A percentile compares a stretch with the other conserved stretches of the same genome.
These are phyloP conservation scores for Gorsachius magnificus DNA, from an alignment of 2,797 vertebrate species.

Conservation along the genomic window DNA sequence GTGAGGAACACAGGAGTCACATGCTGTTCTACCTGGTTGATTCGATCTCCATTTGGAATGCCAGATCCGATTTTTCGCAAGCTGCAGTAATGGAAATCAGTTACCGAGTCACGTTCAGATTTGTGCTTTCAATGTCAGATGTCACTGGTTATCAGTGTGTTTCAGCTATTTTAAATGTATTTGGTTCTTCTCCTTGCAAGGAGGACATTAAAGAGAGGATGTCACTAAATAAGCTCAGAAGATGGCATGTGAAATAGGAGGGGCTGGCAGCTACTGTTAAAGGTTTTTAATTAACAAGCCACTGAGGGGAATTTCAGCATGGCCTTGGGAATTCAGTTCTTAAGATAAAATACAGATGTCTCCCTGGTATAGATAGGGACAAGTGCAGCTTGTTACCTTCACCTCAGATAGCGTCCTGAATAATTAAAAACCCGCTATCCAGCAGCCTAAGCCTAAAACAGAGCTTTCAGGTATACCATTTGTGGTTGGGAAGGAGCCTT, in stretches of 20 bases:
- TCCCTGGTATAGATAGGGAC: not conserved
- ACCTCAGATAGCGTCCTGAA: not conserved
- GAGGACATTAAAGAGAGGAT: not conserved
- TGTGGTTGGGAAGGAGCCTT: not conserved
- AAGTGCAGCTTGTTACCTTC: not conserved
- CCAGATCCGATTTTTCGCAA: not conserved
- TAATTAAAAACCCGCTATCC: not conserved
- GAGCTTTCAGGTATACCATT: not conserved
- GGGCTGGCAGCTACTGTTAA: not conserved
- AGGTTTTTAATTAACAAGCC: not conserved
- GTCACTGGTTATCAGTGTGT: not conserved
- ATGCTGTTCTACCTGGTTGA: not conserved
- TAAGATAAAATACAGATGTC: not conserved
- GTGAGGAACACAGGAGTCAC: not conserved
- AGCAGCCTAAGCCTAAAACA: not conserved
- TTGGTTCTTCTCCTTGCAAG: not conserved
- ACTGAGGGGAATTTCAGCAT: not conserved
- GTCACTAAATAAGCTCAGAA: not conserved
- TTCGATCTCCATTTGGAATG: not conserved
- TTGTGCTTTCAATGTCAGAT: not conserved
- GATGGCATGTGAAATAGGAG: not conserved
- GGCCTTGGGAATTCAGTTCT: not conserved
- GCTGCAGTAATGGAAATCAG: not conserved
- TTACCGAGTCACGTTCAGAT: not conserved
- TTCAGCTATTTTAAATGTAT: not conserved